Evolutionary conservation across 2,113 vertebrate species (phyloP).

Genomic region (Colossoma macropomum): DNA sequence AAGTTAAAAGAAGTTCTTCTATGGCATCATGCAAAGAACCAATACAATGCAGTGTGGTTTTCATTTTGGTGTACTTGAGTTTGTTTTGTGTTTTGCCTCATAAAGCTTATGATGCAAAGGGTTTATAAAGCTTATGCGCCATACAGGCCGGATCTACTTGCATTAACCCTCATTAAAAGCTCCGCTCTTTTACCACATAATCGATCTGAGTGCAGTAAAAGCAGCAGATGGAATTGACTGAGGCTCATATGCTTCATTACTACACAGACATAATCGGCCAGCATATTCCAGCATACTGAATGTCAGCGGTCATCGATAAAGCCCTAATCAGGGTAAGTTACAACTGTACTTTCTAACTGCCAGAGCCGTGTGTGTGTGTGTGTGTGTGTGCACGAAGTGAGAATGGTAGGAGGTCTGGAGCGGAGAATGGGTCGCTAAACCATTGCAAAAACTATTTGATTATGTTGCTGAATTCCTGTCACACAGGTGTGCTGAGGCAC

Average conservation of each 20-base stretch:
- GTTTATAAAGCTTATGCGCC: constrained; percentile 27
- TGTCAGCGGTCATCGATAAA: constrained; percentile 88
- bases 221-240: constrained; percentile 90
- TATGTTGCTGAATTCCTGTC: constrained; percentile 78
- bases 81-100: neutral
- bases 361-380: constrained; percentile 13
- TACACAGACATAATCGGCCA: constrained; percentile 85
- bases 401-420: constrained; percentile 45
- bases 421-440: constrained; percentile 78
- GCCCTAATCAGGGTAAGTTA: constrained; percentile 86
- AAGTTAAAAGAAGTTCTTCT: too few relatives aligned
- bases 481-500: constrained; percentile 77
- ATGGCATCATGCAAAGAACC: too few relatives aligned
- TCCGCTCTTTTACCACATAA: constrained; percentile 82
- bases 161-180: constrained; percentile 82
- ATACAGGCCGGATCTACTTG: constrained; percentile 66
- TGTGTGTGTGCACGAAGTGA: neutral
- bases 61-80: too few relatives aligned
- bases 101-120: neutral
- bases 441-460: constrained; percentile 80
- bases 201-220: constrained; percentile 89
- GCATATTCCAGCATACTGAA: constrained; percentile 82
- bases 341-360: constrained; percentile 82
- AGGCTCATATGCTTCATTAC: constrained; percentile 94
- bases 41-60: too few relatives aligned